Evolutionary conservation across 2,888 invertebrate genomes (phyloP), one percentile per base, ranked within the genome.

Genomic region (Nomada goodeniana): DNA sequence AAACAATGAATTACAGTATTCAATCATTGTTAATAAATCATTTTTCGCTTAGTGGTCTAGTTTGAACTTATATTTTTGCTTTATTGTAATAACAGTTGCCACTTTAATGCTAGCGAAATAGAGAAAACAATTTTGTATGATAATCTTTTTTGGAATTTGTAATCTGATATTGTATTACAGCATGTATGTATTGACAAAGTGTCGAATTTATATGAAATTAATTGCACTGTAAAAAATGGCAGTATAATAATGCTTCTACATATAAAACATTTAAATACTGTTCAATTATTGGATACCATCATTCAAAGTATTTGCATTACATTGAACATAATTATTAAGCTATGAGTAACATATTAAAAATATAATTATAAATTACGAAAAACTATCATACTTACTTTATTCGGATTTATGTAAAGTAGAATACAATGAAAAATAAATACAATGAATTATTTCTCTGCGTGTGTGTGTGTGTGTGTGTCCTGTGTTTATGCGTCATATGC

Each of bases 1-100:
- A 68, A 78, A 55, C 61, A 47, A 64, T 64, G 53, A 73, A 71
- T 53, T 76, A 13, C 59, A 70, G 73, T 77, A 86, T 84, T 80
- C 73, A 82, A 80, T 74, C 68, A 60, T 78, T 69, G 59, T 65
- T 79, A 44, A 69, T 13, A 29, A 76, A 63, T n/a, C 50, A 23
- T 53, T 26, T 52, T 44, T n/a, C 70, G 20, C 18, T 68, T 42
- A 52, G 52, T 26, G 55, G 36, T 47, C 23, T 61, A 13, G 20
- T 15, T 74, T 36, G 20, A 20, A 60, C 15, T 18, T 29, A 59
- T 60, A 42, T 60, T 53, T 11, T 26, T 57, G 23, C 5, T 52
- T 44, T 18, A 47, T 3, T 11, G 2, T 13, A 11, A 15, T 47
- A 47, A 47, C 47, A 47, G 47, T 47, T 47, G 23, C 47, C 9